Conservation (phyloP, 2,113 vertebrate genomes). For the Andinoacara biseriatus region DNA sequence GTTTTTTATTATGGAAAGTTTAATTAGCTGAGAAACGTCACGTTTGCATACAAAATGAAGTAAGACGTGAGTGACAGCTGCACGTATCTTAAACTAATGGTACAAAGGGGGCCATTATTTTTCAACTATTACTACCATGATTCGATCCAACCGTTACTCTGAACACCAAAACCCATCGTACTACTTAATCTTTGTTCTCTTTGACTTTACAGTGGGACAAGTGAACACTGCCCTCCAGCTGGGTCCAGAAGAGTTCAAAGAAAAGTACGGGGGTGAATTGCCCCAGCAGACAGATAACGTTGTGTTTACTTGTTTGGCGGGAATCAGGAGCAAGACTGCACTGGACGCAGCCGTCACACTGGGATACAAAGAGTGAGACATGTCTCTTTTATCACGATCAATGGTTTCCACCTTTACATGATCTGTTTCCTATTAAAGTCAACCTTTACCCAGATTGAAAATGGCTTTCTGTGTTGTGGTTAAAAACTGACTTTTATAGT, state of each 20-base stretch:
- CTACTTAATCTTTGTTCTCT: not conserved
- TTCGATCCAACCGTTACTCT: not conserved
- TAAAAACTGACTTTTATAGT: conserved; percentile 4
- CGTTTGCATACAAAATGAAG: not conserved
- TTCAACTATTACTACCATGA: not conserved
- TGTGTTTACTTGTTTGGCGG: conserved; percentile 90
- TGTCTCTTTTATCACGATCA: not conserved
- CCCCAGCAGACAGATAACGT: conserved; percentile 84
- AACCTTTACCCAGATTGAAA: no score
- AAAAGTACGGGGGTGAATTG: conserved; percentile 85
- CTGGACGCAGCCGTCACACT: conserved; percentile 81
- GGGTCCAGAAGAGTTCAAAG: conserved; percentile 82
- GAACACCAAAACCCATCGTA: not conserved
- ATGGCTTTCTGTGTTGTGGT: not conserved
- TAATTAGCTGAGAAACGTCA: not conserved
- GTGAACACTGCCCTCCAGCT: conserved; percentile 87
- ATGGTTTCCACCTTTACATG: not conserved
- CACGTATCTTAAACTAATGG: not conserved
- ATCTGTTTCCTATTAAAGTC: not conserved
- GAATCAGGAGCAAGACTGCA: conserved; percentile 88
- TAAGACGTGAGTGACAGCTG: not conserved
- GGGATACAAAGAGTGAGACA: conserved; percentile 87
- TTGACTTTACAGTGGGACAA: conserved; percentile 83
- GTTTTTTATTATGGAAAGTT: not conserved
- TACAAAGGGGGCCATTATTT: not conserved